Evolutionary conservation across 2,113 vertebrate genomes (phyloP), one percentile per base, ranked within the genome.

Genomic region (Arothron firmamentum): DNA sequence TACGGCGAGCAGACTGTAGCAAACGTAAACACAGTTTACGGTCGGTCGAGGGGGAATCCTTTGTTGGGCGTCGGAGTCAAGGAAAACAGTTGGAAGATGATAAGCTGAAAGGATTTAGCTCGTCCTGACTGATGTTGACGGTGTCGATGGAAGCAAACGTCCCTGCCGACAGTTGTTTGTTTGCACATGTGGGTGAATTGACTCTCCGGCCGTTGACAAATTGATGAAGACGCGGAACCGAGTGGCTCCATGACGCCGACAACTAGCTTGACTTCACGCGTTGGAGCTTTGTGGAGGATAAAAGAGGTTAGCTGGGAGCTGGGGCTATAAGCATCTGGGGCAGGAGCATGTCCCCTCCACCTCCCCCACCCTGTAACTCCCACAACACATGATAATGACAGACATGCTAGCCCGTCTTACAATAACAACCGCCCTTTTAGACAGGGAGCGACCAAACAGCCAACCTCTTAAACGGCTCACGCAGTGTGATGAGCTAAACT

Each of bases 91-190:
- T 3, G 7, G 19, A 53, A 67, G 62, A 63, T 57, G 53, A 48
- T 18, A 41, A 47, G 28, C 56, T 62, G 10, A 67, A 70, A 77
- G 80, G 65, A 80, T 71, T 80, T 82, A 56, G 54, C 70, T 47
- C 65, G 7, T 77, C 73, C 65, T 75, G 71, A 21, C 31, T 57
- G 11, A 15, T 79, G 77, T 84, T 81, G 77, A 82, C 71, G 5
- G 25, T 61, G 65, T 71, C 52, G 62, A 80, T 18, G 62, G 31
- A 41, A 57, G 34, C 55, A 48, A 16, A 45, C 47, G 25, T 67
- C 23, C 63, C 71, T 59, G 55, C 49, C 61, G 71, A 52, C 21
- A 31, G 52, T 46, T 54, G 54, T 46, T 54, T 77, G 13, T 77
- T 81, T 66, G 48, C 59, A 50, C 46, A 34, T 56, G 51, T 41